Percentiles rank a stretch among this genome's conserved stretches.
Conservation (phyloP, 2,797 vertebrate species). For the Erpetoichthys calabaricus region DNA sequence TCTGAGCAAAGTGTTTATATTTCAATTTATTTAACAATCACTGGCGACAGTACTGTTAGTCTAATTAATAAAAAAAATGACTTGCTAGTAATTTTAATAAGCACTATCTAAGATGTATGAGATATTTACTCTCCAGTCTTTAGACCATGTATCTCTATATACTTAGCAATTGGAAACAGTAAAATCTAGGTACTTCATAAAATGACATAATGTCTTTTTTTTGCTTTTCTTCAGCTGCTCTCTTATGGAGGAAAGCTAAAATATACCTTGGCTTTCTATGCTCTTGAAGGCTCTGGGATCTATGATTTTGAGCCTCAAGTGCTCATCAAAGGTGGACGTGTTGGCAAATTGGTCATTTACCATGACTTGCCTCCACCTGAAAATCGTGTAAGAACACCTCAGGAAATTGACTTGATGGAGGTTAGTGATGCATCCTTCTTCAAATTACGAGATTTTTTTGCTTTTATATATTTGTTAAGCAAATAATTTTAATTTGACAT, state of each 20-base stretch:
- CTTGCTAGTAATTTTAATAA: too few relatives aligned
- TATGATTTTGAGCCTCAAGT: conserved; percentile 82
- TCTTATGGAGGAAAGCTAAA: conserved; percentile 71
- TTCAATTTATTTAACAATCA: too few relatives aligned
- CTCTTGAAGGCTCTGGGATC: conserved; percentile 51
- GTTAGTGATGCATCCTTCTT: conserved; percentile 33
- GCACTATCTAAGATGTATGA: too few relatives aligned
- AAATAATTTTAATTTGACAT: neutral
- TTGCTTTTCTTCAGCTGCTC: conserved; percentile 49
- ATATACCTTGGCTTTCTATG: conserved; percentile 64
- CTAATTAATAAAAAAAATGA: too few relatives aligned
- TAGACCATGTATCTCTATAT: too few relatives aligned
- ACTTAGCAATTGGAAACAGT: too few relatives aligned
- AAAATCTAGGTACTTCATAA: too few relatives aligned
- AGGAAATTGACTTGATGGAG: conserved; percentile 67
- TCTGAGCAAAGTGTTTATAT: too few relatives aligned
- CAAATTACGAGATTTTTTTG: neutral
- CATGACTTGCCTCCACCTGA: conserved; percentile 50
- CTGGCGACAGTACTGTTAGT: too few relatives aligned
- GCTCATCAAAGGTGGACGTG: conserved; percentile 67
- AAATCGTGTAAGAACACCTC: conserved; percentile 49
- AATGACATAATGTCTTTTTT: too few relatives aligned
- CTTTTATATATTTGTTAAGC: neutral
- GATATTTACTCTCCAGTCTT: too few relatives aligned
- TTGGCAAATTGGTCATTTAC: conserved; percentile 67